Evolutionary conservation across 1,140 invertebrate species (phyloP).

Genomic region (Lepidurus packardi): DNA sequence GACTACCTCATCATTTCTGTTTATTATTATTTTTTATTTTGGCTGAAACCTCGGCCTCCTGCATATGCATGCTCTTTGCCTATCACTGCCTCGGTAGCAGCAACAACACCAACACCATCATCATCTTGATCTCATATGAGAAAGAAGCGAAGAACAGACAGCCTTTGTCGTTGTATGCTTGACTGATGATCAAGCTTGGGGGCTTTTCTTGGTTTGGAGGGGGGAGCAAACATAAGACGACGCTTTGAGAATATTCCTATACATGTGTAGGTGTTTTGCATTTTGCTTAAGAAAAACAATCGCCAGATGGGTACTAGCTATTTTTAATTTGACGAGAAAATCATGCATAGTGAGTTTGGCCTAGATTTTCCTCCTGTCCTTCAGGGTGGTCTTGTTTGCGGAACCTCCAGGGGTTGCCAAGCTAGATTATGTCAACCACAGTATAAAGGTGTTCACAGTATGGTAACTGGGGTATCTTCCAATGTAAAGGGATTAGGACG

Average conservation of each 20-base stretch:
- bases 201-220: neutral
- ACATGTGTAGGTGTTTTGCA: neutral
- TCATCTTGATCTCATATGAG: conserved; percentile 12
- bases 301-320: neutral
- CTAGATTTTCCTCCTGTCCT: neutral
- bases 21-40: neutral
- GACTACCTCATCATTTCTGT: conserved; percentile 10
- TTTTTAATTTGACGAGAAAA: conserved; percentile 16
- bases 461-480: no score
- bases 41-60: neutral
- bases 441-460: no score
- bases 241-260: neutral
- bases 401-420: neutral
- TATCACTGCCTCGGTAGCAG: neutral
- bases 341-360: neutral
- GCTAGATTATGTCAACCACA: neutral
- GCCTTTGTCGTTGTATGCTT: neutral
- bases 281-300: neutral
- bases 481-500: no score
- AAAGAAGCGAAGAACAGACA: neutral
- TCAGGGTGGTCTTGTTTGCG: neutral
- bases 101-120: neutral
- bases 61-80: neutral
- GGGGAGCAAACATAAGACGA: neutral
- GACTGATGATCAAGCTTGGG: conserved; percentile 1